A percentile compares a stretch with the other conserved stretches of the same genome.
Evolutionary conservation across 2,888 invertebrate genomes (phyloP).

Genomic region (Dyspetes luteomarginatus): DNA sequence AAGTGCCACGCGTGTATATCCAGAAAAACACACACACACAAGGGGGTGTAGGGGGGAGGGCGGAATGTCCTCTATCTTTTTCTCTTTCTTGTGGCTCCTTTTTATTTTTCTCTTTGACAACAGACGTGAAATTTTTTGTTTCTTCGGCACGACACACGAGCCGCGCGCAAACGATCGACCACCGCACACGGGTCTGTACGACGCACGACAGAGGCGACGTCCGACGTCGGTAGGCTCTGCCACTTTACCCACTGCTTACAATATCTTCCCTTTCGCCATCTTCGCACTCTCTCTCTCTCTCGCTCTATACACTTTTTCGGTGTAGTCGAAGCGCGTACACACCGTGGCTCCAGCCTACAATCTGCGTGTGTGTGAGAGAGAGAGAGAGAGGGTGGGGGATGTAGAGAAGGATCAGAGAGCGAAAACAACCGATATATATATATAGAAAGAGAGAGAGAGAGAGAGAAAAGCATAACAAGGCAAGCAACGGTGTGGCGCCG

Average conservation of each 20-base stretch:
- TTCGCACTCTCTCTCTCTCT: background rate
- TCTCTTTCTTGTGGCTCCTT: background rate
- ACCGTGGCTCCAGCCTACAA: no score
- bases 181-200: constrained; percentile 55
- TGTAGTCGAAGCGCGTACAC: no score
- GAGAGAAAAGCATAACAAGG: no score
- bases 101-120: constrained; percentile 9
- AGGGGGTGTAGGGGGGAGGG: background rate
- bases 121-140: constrained; percentile 12
- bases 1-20: no score
- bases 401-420: no score
- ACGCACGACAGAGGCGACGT: constrained; percentile 60
- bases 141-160: constrained; percentile 8
- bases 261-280: background rate
- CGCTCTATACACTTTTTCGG: background rate
- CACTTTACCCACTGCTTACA: constrained; percentile 29
- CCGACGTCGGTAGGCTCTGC: constrained; percentile 52
- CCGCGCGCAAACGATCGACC: constrained; percentile 63
- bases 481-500: no score
- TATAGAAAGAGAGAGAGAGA: no score
- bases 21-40: no score
- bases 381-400: no score
- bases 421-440: no score
- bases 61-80: constrained; percentile 42
- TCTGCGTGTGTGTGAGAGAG: no score